phyloP scores from a whole-genome alignment of 2,113 vertebrate genomes.

The Castor canadensis region DNA sequence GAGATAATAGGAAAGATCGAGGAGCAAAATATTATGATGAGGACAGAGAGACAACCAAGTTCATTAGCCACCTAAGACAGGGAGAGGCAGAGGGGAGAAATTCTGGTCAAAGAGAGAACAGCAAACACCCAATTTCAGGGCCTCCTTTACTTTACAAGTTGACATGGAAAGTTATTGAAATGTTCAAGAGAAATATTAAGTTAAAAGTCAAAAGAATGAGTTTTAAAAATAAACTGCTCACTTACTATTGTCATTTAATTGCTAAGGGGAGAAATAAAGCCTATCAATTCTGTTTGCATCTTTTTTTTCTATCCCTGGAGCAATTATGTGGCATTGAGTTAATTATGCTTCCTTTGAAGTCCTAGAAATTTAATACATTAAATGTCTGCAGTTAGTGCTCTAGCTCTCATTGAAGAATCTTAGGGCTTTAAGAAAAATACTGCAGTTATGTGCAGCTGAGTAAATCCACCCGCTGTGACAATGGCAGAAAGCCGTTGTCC shows the following conservation, averaged over 20 bases:
- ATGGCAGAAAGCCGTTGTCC: neutral
- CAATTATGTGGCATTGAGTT: conserved; percentile 58
- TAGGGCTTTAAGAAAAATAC: conserved; percentile 47
- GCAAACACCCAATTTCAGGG: neutral
- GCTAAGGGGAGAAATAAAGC: neutral
- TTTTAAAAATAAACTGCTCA: conserved; percentile 51
- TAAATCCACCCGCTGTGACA: conserved; percentile 4
- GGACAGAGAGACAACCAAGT: neutral
- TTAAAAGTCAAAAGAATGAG: conserved; percentile 33
- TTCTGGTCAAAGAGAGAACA: neutral
- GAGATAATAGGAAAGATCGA: neutral
- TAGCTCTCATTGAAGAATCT: conserved; percentile 50
- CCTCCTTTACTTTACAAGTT: neutral
- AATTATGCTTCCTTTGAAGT: conserved; percentile 70
- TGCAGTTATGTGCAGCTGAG: neutral
- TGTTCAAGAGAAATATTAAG: neutral
- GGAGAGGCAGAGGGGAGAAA: neutral
- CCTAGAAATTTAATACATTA: conserved; percentile 51
- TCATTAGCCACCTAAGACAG: neutral
- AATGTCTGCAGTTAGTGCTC: conserved; percentile 27
- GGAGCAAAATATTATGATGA: neutral
- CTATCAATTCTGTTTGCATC: conserved; percentile 45
- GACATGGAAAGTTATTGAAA: neutral
- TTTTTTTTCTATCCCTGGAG: conserved; percentile 14
- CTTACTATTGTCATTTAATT: conserved; percentile 60